Base-by-base conservation (phyloP, 2,797 vertebrate species). In the Spatula versicolor region DNA sequence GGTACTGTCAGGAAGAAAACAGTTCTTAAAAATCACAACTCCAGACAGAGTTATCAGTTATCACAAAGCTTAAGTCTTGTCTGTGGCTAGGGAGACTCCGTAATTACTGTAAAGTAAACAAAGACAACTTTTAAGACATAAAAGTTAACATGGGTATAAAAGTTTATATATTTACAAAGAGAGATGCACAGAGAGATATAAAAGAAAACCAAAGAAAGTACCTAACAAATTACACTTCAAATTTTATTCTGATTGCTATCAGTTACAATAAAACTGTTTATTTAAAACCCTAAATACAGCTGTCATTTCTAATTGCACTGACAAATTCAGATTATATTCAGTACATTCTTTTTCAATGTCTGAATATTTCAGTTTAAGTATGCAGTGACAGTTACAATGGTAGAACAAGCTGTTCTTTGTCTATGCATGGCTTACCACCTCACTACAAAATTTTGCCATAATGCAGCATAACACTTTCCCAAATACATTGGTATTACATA, bases 151-250 rank as follows among this genome's bases (percentile, higher is more conserved):
- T 1, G 71, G 56, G 59, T 84, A n/a, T 94, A 83, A 92, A 95
- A 86, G 80, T 73, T 68, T 82, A 74, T 50, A n/a, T 92, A 93
- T 96, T 94, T 96, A 95, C 90, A 92, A 86, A 94, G 28, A 39
- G 81, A 86, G 67, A 90, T 79, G n/a, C 50, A 79, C 79, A 63
- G 30, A 73, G 63, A 83, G 73, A 81, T 23, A 68, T 8, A 91
- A 94, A 91, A 39, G 33, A 82, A 88, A 93, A 63, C 73, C 80
- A 79, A 90, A 84, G 87, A 74, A 67, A 93, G 52, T 15, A 92
- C 17, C 39, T 73, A 83, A 86, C 67, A 93, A 93, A 93, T 91
- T 92, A 93, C 63, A 43, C 37, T 71, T 75, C 74, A 45, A 37
- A 92, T 86, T 88, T 83, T 76, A 78, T 52, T 74, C 63, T 79